Evolutionary conservation across 2,113 vertebrate genomes (phyloP).

Genomic region (Montifringilla adamsi): DNA sequence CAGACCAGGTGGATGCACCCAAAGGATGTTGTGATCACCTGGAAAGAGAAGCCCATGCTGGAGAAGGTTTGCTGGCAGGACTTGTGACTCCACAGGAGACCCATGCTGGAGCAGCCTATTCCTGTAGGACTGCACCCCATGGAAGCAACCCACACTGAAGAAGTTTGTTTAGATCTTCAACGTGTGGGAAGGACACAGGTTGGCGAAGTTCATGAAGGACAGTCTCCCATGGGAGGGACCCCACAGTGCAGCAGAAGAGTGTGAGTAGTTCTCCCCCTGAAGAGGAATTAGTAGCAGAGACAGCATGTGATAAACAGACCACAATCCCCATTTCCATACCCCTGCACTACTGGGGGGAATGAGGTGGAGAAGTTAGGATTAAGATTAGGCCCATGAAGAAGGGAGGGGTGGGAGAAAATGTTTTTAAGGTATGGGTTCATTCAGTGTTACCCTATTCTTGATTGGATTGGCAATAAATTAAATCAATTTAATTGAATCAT

Average conservation of each 20-base stretch:
- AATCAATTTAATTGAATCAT: too few relatives aligned
- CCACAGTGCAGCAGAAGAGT: neutral
- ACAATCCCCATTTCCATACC: neutral
- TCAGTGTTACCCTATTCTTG: neutral
- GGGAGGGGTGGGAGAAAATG: neutral
- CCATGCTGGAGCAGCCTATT: neutral
- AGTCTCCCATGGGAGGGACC: neutral
- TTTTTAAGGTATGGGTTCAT: neutral
- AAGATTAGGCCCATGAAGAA: neutral
- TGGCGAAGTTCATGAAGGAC: neutral
- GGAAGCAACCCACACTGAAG: too few relatives aligned
- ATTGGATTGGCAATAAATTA: neutral
- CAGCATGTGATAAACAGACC: rapidly evolving
- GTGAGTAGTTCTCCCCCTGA: neutral
- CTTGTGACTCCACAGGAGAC: rapidly evolving
- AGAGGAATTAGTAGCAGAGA: neutral
- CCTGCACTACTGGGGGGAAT: rapidly evolving
- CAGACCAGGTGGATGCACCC: neutral
- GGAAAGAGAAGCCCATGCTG: neutral
- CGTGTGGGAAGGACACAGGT: neutral
- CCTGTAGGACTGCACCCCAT: neutral
- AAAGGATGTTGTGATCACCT: neutral
- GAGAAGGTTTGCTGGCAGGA: neutral
- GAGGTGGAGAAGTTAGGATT: neutral
- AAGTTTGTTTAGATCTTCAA: neutral